Percentiles rank a stretch among this genome's conserved stretches.
These are phyloP conservation scores for Synanthedon myopaeformis DNA, from an alignment of 2,888 invertebrate genomes.

Conservation along the genomic window DNA sequence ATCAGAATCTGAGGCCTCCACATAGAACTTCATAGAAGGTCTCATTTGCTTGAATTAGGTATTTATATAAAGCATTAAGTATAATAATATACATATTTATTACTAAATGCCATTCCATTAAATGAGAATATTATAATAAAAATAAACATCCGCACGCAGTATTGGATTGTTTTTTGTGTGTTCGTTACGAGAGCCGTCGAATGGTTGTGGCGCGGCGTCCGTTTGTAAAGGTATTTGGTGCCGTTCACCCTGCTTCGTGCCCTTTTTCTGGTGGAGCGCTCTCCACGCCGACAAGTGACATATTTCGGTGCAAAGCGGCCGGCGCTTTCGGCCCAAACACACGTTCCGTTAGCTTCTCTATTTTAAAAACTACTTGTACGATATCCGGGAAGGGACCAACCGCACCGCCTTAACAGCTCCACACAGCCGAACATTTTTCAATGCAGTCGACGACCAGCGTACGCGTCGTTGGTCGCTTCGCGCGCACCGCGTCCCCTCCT, in stretches of 20 bases:
- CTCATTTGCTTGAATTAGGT: too few species aligned
- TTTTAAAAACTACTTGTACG: conserved; percentile 65
- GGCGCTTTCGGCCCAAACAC: conserved; percentile 65
- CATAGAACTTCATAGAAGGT: too few species aligned
- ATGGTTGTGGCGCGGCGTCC: neutral
- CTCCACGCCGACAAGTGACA: conserved; percentile 51
- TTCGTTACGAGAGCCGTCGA: neutral
- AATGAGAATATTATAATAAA: too few species aligned
- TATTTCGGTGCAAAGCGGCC: conserved; percentile 61
- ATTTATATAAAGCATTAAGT: too few species aligned
- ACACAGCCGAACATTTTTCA: conserved; percentile 53
- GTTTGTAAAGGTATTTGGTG: conserved; percentile 12
- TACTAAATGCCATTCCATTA: too few species aligned
- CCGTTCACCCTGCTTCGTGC: conserved; percentile 40
- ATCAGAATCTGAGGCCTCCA: too few species aligned
- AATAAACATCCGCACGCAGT: neutral
- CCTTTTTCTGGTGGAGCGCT: conserved; percentile 25
- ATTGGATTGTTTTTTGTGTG: neutral
- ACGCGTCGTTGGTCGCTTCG: conserved; percentile 59
- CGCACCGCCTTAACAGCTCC: conserved; percentile 24
- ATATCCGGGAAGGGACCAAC: conserved; percentile 67
- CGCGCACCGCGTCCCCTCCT: conserved; percentile 52
- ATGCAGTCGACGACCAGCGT: conserved; percentile 63
- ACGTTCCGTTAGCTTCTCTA: conserved; percentile 68
- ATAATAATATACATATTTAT: too few species aligned